Conservation (phyloP, 2,888 invertebrate genomes). For the Drosophila glabriapex region DNA sequence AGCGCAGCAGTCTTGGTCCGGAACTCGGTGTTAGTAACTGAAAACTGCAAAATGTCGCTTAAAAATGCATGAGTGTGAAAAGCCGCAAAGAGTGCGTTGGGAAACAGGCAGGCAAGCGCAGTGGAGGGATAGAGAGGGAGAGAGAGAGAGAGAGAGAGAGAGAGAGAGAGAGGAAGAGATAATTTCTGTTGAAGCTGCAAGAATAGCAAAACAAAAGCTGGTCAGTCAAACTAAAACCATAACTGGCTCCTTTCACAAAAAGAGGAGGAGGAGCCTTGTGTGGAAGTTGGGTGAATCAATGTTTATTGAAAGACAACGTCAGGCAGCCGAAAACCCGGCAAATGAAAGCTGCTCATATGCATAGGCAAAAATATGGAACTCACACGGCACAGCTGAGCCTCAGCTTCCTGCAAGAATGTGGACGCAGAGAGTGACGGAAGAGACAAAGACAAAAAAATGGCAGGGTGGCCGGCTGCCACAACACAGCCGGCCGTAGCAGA, state of each 20-base stretch:
- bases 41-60: conserved; percentile 74
- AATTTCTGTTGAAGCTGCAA: not conserved
- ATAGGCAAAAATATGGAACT: conserved; percentile 48
- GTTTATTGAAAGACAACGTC: conserved; percentile 62
- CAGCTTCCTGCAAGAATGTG: conserved; percentile 26
- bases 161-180: not conserved
- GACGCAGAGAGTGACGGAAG: not conserved
- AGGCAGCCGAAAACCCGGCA: conserved; percentile 18
- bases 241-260: conserved; percentile 26
- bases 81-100: conserved; percentile 59
- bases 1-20: conserved; percentile 40
- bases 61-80: conserved; percentile 79
- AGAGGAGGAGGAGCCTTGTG: not conserved
- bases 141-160: not conserved
- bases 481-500: conserved; percentile 37
- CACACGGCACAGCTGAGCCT: conserved; percentile 1
- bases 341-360: conserved; percentile 50
- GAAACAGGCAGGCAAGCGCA: conserved; percentile 5
- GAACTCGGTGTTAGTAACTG: conserved; percentile 67
- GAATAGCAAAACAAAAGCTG: conserved; percentile 40
- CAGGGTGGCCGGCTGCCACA: not conserved
- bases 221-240: conserved; percentile 55
- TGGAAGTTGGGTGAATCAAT: conserved; percentile 45
- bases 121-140: not conserved
- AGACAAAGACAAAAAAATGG: not conserved